These are phyloP conservation scores for Ophioderma brevispina DNA, from an alignment of 35 echinoderm and acorn worm species.

Conservation along the genomic window DNA sequence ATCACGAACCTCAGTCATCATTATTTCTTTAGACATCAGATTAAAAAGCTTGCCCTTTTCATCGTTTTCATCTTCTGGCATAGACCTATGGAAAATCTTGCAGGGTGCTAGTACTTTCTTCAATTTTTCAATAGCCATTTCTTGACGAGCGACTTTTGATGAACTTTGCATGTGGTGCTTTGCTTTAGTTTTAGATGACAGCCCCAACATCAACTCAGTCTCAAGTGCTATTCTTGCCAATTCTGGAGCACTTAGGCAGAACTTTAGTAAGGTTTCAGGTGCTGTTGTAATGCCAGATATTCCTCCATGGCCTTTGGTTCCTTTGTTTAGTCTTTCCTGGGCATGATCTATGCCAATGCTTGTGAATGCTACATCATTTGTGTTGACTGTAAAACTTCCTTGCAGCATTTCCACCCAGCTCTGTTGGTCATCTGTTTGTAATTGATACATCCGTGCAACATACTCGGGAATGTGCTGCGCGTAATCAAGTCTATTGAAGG, in stretches of 20 bases:
- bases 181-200: too few relatives aligned
- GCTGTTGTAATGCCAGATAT: background rate
- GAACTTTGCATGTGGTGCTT: too few relatives aligned
- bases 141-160: too few relatives aligned
- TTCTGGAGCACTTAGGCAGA: conserved; percentile 16
- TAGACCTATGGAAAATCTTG: conserved; percentile 27
- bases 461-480: conserved; percentile 17
- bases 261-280: conserved; percentile 30
- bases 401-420: background rate
- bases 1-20: background rate
- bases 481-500: conserved; percentile 14
- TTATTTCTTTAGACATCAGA: conserved; percentile 5
- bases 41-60: background rate
- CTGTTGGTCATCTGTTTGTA: background rate
- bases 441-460: background rate
- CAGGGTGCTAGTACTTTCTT: conserved; percentile 12
- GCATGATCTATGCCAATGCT: conserved; percentile 14
- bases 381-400: conserved; percentile 5
- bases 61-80: background rate
- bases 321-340: conserved; percentile 16
- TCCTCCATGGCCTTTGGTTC: conserved; percentile 15
- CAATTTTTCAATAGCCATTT: too few relatives aligned
- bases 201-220: background rate
- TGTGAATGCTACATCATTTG: conserved; percentile 9
- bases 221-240: background rate